Evolutionary conservation across 2,888 invertebrate genomes (phyloP).

Genomic region (Selenia dentaria): DNA sequence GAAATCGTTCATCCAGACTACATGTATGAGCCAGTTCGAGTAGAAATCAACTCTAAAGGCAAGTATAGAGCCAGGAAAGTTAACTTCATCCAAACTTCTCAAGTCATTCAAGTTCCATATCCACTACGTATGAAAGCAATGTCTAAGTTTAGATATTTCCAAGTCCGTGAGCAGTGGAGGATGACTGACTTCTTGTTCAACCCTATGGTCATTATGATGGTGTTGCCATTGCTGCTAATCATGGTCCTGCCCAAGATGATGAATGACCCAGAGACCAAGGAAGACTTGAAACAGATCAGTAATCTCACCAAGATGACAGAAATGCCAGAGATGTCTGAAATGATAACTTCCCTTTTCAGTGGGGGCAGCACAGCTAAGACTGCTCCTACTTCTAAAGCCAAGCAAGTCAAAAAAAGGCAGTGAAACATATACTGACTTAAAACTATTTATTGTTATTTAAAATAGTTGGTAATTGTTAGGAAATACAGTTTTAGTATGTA

Average conservation of each 20-base stretch:
- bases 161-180: slow-evolving; percentile 97
- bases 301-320: slow-evolving; percentile 92
- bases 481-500: slow-evolving; percentile 40
- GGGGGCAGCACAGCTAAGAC: slow-evolving; percentile 86
- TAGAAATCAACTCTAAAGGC: slow-evolving; percentile 98
- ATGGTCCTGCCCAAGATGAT: slow-evolving; percentile 98
- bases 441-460: slow-evolving; percentile 48
- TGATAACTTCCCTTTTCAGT: slow-evolving; percentile 94
- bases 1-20: slow-evolving; percentile 96
- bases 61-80: slow-evolving; percentile 98
- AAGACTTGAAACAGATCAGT: slow-evolving; percentile 96
- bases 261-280: slow-evolving; percentile 98
- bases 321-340: slow-evolving; percentile 98
- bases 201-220: slow-evolving; percentile 99
- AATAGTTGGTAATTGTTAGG: slow-evolving; percentile 39
- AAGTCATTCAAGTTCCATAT: slow-evolving; percentile 95
- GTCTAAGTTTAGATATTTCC: slow-evolving; percentile 94
- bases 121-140: slow-evolving; percentile 95
- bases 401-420: slow-evolving; percentile 78
- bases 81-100: slow-evolving; percentile 96
- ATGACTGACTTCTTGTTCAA: slow-evolving; percentile 98
- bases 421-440: slow-evolving; percentile 31
- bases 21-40: slow-evolving; percentile 96
- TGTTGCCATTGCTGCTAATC: slow-evolving; percentile 94
- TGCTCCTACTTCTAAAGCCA: slow-evolving; percentile 62